These are phyloP conservation scores for Lamproptera curius DNA, from an alignment of 2,888 invertebrate species.

Conservation along the genomic window DNA sequence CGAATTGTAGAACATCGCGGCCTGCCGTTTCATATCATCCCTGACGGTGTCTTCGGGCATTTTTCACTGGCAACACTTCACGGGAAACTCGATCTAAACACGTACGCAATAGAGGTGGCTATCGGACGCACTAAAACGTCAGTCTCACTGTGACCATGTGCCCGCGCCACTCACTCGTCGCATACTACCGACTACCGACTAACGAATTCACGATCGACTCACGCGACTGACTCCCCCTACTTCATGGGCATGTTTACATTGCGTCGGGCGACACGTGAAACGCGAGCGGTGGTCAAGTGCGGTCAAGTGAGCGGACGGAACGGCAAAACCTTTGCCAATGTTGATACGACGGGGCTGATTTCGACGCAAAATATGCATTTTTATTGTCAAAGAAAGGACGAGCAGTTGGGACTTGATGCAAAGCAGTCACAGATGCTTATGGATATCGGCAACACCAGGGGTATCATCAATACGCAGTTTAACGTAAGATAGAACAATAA, in stretches of 20 bases:
- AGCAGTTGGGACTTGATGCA: too few species aligned
- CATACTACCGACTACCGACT: conserved; percentile 52
- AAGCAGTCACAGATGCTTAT: not conserved
- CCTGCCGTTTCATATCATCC: conserved; percentile 67
- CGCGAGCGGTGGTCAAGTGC: conserved; percentile 10
- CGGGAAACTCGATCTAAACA: conserved; percentile 1
- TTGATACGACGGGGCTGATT: too few species aligned
- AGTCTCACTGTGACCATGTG: conserved; percentile 53
- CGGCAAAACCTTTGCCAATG: too few species aligned
- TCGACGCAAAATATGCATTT: too few species aligned
- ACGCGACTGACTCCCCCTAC: conserved; percentile 59
- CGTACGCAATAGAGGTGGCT: too few species aligned
- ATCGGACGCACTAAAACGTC: too few species aligned
- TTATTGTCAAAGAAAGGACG: too few species aligned
- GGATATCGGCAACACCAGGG: too few species aligned
- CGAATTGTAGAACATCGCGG: conserved; percentile 70
- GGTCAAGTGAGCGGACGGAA: conserved; percentile 6
- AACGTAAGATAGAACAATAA: too few species aligned
- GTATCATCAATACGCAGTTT: not conserved
- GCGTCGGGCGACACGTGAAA: conserved; percentile 17
- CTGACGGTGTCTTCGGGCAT: conserved; percentile 65
- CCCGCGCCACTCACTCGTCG: conserved; percentile 61
- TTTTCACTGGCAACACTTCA: conserved; percentile 22
- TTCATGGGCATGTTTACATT: conserved; percentile 26
- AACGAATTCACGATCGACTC: conserved; percentile 62